phyloP scores from a whole-genome alignment of 37 sponge, comb jelly and placozoan genomes.

The Haliclona indistincta region DNA sequence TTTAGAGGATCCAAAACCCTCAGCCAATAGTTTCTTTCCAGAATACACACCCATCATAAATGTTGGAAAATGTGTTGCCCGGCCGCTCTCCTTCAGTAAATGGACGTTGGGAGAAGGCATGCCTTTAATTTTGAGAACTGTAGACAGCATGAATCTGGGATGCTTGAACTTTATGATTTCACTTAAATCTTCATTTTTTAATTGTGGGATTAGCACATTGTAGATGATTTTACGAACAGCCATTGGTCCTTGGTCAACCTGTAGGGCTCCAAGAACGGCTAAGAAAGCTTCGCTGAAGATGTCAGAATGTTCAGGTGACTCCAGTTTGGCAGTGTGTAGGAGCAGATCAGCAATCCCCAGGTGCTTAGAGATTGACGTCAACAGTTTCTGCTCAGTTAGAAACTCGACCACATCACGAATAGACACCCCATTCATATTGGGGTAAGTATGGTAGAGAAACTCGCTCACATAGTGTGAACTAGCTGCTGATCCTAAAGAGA shows the following conservation, averaged over 20 bases:
- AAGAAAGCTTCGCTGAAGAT: slow-evolving; percentile 37
- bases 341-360: slow-evolving; percentile 80
- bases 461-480: slow-evolving; percentile 66
- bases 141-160: slow-evolving; percentile 55
- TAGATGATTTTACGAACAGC: slow-evolving; percentile 69
- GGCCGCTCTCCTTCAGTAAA: slow-evolving; percentile 81
- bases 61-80: slow-evolving; percentile 86
- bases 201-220: slow-evolving; percentile 66
- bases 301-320: slow-evolving; percentile 5
- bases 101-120: slow-evolving; percentile 38
- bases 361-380: slow-evolving; percentile 51
- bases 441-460: slow-evolving; percentile 67
- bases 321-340: slow-evolving; percentile 10
- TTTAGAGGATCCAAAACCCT: slow-evolving; percentile 80
- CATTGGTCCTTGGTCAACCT: slow-evolving; percentile 56
- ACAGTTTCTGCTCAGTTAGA: slow-evolving; percentile 20
- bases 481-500: slow-evolving; percentile 51
- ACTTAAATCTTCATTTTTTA: slow-evolving; percentile 57
- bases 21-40: slow-evolving; percentile 55
- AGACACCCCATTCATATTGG: slow-evolving; percentile 43
- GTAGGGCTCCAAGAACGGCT: slow-evolving; percentile 74
- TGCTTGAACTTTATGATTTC: slow-evolving; percentile 75
- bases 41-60: slow-evolving; percentile 87
- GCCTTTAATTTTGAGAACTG: slow-evolving; percentile 40
- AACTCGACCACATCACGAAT: slow-evolving; percentile 36